Base-by-base conservation (phyloP, 2,797 vertebrate genomes). In the Rhynchonycteris naso region DNA sequence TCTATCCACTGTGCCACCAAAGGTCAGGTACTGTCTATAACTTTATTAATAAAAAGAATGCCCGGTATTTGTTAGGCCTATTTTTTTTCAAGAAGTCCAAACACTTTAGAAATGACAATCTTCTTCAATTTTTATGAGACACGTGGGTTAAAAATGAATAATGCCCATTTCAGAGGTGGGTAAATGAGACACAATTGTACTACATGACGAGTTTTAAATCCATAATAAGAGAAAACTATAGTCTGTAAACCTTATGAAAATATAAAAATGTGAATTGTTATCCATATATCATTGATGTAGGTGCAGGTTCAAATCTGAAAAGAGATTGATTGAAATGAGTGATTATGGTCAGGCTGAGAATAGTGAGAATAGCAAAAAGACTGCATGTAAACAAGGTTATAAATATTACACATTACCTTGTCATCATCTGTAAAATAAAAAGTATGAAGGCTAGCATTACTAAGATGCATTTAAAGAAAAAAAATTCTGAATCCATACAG, bases 351-450 rank as follows among this genome's bases (percentile, higher is more conserved):
- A 63, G 33, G 30, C 54, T 91, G 54, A 68, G 28, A 86, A 81
- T 12, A 68, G 5, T 63, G 35, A 81, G 26, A 81, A 75, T 61
- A 72, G 87, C 22, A 35, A 38, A 84, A 69, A 81, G 63, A 52
- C 63, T 50, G 8, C 18, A 47, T 18, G 1, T 87, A 72, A 58
- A 50, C 52, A 68, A 5, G 22, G 9, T 90, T 26, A 59, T 14
- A 87, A 33, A 65, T 69, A 72, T 74, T 78, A 65, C n/a, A 33
- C 4, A 47, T 15, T 86, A 59, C 14, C 52, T 14, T 14, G 4
- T 59, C 61, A 79, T 88, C 33, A 63, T 76, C 33, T 66, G 43
- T 43, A 92, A 90, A 96, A 69, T 33, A 84, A 94, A 78, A 86
- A n/a, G 22, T 28, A 50, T 83, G 21, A 52, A 82, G 88, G n/a